Base-by-base conservation (phyloP, 2,888 invertebrate species). In the Melanargia galathea region DNA sequence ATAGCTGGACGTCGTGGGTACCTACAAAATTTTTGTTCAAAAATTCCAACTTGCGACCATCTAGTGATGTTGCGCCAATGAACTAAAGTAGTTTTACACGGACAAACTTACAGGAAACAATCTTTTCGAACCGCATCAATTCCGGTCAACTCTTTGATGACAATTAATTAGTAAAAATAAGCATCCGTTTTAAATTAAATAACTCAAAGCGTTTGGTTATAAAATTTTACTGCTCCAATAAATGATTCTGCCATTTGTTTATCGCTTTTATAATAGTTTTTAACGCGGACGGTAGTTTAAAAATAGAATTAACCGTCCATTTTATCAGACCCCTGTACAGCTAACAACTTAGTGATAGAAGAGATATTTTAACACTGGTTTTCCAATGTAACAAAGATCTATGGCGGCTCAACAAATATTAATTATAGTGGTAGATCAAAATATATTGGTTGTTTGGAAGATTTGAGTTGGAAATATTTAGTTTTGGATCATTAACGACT, bases 151-250 rank as follows among this genome's bases (percentile, higher is more conserved):
- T 65, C 81, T 86, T 85, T 85, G 84, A 86, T 79, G 75, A 68
- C 70, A 74, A 77, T 87, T n/a, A 86, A 90, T 87, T 86, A 87
- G 84, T 83, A 88, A 84, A 84, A 86, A 87, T 87, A 79, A 77
- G 81, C 76, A 73, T 80, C 77, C 79, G 79, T 74, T 76, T 65
- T 65, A 69, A 75, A 74, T 18, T 69, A 75, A 80, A 78, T 81
- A 78, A 74, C 80, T 72, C 74, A 78, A 83, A 80, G 75, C 74
- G 78, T 76, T 78, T 75, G 69, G 71, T 76, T 78, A 77, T 85
- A 74, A 83, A 83, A 81, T 80, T 85, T 85, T 82, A 85, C 76
- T 78, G 76, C 75, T 70, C 72, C 78, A 78, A 82, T 87, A 84
- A 87, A 83, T 78, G 82, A 79, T 72, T 76, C 66, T 75, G 83